These are phyloP conservation scores for Argyra leucocephala DNA, from an alignment of 2,888 invertebrate species.

Conservation along the genomic window DNA sequence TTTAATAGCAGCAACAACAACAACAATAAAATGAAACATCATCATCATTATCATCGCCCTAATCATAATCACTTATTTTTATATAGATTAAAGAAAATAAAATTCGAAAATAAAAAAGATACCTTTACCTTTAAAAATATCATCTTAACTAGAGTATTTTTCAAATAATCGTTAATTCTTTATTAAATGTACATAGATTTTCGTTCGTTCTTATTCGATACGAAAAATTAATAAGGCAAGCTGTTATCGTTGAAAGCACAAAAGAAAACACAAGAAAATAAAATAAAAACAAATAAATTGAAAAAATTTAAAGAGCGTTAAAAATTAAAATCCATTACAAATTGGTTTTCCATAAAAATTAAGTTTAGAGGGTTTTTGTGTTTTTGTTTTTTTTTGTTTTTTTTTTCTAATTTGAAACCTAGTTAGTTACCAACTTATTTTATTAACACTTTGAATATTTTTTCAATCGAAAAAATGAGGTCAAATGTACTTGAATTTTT, in stretches of 20 bases:
- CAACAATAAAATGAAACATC: background rate
- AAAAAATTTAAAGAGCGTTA: background rate
- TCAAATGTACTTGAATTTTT: background rate
- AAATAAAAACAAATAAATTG: background rate
- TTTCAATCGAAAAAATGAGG: background rate
- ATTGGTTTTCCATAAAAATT: background rate
- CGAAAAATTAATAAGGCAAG: no score
- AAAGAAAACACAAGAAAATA: background rate
- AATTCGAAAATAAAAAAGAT: no score
- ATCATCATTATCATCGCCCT: background rate
- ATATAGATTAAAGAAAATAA: no score
- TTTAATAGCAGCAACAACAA: no score
- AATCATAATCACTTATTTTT: no score
- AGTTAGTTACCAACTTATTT: background rate
- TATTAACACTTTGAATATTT: background rate
- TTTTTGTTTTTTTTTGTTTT: background rate
- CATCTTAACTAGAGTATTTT: no score
- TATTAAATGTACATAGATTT: no score
- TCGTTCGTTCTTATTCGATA: no score
- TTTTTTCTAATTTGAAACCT: background rate
- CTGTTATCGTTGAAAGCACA: background rate
- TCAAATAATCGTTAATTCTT: no score
- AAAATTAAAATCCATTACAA: constrained; percentile 3
- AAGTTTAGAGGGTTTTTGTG: background rate
- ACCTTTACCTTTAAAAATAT: no score